A percentile compares a stretch with the other conserved stretches of the same genome.
Evolutionary conservation across 2,113 vertebrate species (phyloP).

Genomic region (Choloepus hoffmanni): DNA sequence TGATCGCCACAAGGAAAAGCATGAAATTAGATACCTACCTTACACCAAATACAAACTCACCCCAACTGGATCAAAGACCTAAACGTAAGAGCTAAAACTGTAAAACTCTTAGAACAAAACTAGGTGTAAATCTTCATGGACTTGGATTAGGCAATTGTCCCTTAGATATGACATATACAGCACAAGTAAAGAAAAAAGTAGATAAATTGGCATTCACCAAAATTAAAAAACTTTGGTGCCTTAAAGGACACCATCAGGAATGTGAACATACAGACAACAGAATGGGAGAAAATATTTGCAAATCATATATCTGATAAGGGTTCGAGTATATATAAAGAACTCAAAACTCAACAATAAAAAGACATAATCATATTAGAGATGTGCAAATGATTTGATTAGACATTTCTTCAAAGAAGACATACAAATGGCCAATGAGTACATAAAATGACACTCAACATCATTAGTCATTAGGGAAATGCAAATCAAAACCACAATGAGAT

Average conservation of each 20-base stretch:
- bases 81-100: background rate
- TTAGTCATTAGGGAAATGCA: no score
- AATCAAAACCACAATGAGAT: no score
- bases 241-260: background rate
- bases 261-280: background rate
- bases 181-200: background rate
- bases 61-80: background rate
- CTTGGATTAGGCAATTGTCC: background rate
- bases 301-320: background rate
- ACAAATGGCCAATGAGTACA: no score
- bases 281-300: background rate
- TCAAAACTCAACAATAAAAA: background rate
- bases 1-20: background rate
- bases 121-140: background rate
- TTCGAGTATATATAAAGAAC: background rate
- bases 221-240: background rate
- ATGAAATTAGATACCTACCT: background rate
- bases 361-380: background rate
- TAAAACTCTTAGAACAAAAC: background rate
- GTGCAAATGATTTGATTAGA: background rate
- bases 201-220: background rate
- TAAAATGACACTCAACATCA: no score
- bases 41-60: background rate
- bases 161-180: background rate
- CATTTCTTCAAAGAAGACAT: background rate